Evolutionary conservation across 2,888 invertebrate species (phyloP), one percentile per base, ranked within the genome.

Genomic region (Acleris holmiana): DNA sequence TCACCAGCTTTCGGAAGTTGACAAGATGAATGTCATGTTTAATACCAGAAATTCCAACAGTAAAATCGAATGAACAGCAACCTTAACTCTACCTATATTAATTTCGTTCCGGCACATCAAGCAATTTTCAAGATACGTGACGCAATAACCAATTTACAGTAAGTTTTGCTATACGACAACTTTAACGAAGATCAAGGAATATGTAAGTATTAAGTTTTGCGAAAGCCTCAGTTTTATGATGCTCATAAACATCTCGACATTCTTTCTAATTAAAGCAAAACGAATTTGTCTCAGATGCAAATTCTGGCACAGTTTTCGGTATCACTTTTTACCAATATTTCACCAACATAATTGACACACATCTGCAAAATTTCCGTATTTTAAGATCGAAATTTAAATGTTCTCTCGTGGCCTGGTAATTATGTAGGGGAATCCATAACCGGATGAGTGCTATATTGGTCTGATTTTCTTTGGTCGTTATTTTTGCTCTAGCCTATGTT

Each of bases 311-410:
- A 51, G 65, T 54, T 67, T 41, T 53, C 46, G 50, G 50, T 21
- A 44, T 55, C 51, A 60, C 49, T 56, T 54, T 63, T 51, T 64
- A 64, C 61, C 57, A 65, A 67, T 67, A 67, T 61, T 65, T 65
- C 67, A 67, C 65, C 47, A 40, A 55, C 44, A 59, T 64, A 64
- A 60, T 60, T 67, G 67, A 67, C 67, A 67, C 41, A 60, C 53
- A 51, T 67, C 60, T 47, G 35, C 10, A 23, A 50, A 49, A 15
- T 55, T 63, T 58, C 63, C 67, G 58, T 53, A 56, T 61, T 51
- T 54, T 40, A 23, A 55, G 48, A 67, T 64, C 59, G 35, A 60
- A 60, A 65, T 65, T 65, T 65, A 65, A 65, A 65, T 59, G 58
- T 35, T 63, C 29, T 17, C 23, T 58, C 53, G 58, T 53, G 29